phyloP scores from a whole-genome alignment of 2,888 invertebrate genomes.

The Cancer borealis region DNA sequence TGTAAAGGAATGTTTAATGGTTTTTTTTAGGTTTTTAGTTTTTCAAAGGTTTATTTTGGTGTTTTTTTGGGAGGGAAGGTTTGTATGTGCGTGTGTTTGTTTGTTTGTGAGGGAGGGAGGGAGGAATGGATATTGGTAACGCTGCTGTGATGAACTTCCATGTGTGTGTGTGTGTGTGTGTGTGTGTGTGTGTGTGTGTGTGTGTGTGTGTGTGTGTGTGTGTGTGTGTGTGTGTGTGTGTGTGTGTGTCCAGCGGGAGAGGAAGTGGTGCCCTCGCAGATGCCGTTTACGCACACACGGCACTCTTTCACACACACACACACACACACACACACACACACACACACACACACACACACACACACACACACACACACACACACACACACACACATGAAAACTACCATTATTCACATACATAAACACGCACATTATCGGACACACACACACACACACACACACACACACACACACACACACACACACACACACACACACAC shows the following conservation, averaged over 20 bases:
- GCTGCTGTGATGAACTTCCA: background rate
- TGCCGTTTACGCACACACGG: background rate
- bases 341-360: background rate
- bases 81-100: background rate
- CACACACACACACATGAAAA: background rate
- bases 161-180: background rate
- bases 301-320: too few species aligned
- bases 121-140: background rate
- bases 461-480: constrained; percentile 15
- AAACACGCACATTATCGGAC: background rate
- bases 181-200: too few species aligned
- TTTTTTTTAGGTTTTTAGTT: background rate
- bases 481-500: constrained; percentile 42
- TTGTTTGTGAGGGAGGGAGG: background rate
- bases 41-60: background rate
- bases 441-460: background rate
- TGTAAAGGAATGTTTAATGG: background rate
- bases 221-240: constrained; percentile 26
- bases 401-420: background rate
- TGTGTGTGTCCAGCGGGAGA: constrained; percentile 35
- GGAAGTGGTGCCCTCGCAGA: background rate
- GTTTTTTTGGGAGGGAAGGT: background rate
- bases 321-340: background rate
- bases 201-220: background rate
- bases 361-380: too few species aligned